Conservation (phyloP, 2,113 vertebrate genomes). For the Puma concolor region DNA sequence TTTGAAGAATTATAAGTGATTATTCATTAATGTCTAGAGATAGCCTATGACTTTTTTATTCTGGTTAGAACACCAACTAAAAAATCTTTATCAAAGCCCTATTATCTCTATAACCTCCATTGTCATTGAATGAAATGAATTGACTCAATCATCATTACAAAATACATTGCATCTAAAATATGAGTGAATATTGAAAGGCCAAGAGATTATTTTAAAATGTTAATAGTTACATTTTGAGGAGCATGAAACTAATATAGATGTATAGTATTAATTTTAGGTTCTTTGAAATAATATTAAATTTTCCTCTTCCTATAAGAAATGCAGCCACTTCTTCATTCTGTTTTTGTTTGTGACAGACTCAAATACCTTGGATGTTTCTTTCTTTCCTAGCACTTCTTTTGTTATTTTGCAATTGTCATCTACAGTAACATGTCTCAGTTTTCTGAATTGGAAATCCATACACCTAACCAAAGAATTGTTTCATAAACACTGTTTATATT, state of each 20-base stretch:
- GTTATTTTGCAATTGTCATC: not conserved
- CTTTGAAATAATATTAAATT: not conserved
- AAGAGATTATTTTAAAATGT: not conserved
- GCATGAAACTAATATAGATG: not conserved
- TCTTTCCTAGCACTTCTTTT: not conserved
- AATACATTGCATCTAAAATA: constrained; percentile 17
- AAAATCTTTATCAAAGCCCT: not conserved
- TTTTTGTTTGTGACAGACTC: not conserved
- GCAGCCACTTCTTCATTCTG: not conserved
- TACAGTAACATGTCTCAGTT: not conserved
- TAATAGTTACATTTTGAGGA: not conserved
- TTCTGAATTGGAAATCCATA: not conserved
- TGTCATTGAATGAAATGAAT: constrained; percentile 24
- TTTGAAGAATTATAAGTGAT: constrained; percentile 51
- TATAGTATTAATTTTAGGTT: not conserved
- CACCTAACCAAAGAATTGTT: not conserved
- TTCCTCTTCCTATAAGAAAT: not conserved
- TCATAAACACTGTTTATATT: not conserved
- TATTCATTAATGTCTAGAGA: constrained; percentile 22
- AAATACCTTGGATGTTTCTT: not conserved
- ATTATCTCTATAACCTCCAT: constrained; percentile 12
- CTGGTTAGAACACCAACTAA: constrained; percentile 2
- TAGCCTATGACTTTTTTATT: constrained; percentile 38
- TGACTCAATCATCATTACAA: not conserved
- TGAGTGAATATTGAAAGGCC: not conserved